phyloP scores from a whole-genome alignment of 2,888 invertebrate species.

The Augochlorella aurata region DNA sequence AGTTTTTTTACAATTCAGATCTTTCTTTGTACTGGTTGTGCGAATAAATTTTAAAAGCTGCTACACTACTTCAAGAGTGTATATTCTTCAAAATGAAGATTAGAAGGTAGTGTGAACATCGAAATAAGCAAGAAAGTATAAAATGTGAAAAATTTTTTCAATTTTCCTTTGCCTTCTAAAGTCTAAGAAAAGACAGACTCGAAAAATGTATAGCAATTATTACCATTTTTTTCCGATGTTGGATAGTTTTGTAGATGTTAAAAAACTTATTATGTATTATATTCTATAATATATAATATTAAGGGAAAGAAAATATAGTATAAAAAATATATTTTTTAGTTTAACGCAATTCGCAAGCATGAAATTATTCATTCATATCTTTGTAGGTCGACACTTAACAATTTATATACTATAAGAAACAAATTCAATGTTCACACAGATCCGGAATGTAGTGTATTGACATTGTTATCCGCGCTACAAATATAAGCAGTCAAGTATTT shows the following conservation, averaged over 20 bases:
- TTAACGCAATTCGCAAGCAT: slow-evolving; percentile 15
- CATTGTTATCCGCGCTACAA: slow-evolving; percentile 13
- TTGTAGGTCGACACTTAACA: slow-evolving; percentile 13
- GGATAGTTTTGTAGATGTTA: neutral
- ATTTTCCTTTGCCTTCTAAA: neutral
- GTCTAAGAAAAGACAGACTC: neutral
- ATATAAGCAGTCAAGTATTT: slow-evolving; percentile 18
- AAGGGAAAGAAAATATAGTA: slow-evolving; percentile 15
- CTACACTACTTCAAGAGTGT: neutral
- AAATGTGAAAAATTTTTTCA: neutral
- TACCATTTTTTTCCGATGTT: slow-evolving; percentile 3
- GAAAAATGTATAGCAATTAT: neutral
- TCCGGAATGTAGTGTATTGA: slow-evolving; percentile 10
- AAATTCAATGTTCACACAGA: slow-evolving; percentile 13
- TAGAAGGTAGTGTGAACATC: slow-evolving; percentile 27
- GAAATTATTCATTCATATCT: neutral
- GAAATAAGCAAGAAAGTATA: slow-evolving; percentile 4
- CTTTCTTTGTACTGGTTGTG: slow-evolving; percentile 18
- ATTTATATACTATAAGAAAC: slow-evolving; percentile 33
- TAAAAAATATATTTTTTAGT: slow-evolving; percentile 13
- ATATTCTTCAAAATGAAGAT: neutral
- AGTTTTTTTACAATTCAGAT: slow-evolving; percentile 21
- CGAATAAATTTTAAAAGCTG: slow-evolving; percentile 13
- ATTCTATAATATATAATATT: slow-evolving; percentile 14
- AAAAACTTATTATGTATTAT: slow-evolving; percentile 1